Conservation (phyloP, 2,797 vertebrate genomes). For the Denticeps clupeoides region DNA sequence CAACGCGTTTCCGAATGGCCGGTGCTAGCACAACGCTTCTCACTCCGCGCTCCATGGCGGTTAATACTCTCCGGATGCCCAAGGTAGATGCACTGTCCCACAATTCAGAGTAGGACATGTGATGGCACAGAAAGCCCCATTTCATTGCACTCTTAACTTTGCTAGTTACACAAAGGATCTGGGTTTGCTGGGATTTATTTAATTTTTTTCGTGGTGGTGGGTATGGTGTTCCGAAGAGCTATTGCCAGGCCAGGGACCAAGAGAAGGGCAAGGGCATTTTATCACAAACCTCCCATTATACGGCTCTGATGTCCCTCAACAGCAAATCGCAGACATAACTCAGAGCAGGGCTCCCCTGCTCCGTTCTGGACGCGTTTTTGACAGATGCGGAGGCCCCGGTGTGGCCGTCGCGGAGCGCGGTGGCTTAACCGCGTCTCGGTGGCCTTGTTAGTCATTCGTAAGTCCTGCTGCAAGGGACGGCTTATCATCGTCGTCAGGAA, state of each 20-base stretch:
- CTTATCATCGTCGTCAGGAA: constrained; percentile 56
- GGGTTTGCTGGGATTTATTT: too few relatives aligned
- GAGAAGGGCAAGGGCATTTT: constrained; percentile 17
- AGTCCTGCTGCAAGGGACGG: constrained; percentile 29
- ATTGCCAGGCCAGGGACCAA: constrained; percentile 8
- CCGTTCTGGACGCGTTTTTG: constrained; percentile 15
- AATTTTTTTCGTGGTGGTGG: too few relatives aligned
- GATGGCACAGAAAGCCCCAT: too few relatives aligned
- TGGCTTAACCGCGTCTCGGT: constrained; percentile 31
- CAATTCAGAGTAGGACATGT: too few relatives aligned
- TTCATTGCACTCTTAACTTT: constrained; percentile 9
- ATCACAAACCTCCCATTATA: constrained; percentile 25
- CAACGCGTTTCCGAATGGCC: too few relatives aligned
- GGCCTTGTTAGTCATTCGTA: constrained; percentile 26
- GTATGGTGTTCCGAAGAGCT: constrained; percentile 14
- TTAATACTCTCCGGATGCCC: too few relatives aligned
- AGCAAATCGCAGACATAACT: constrained; percentile 23
- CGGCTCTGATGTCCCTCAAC: constrained; percentile 22
- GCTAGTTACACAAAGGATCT: too few relatives aligned
- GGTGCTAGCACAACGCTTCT: too few relatives aligned
- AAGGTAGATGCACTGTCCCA: too few relatives aligned
- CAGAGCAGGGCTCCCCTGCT: constrained; percentile 13
- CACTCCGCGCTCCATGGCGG: too few relatives aligned
- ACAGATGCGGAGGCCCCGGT: constrained; percentile 13
- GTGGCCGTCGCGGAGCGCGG: constrained; percentile 17